phyloP scores from a whole-genome alignment of 2,888 invertebrate species.

The Ochlodes sylvanus region DNA sequence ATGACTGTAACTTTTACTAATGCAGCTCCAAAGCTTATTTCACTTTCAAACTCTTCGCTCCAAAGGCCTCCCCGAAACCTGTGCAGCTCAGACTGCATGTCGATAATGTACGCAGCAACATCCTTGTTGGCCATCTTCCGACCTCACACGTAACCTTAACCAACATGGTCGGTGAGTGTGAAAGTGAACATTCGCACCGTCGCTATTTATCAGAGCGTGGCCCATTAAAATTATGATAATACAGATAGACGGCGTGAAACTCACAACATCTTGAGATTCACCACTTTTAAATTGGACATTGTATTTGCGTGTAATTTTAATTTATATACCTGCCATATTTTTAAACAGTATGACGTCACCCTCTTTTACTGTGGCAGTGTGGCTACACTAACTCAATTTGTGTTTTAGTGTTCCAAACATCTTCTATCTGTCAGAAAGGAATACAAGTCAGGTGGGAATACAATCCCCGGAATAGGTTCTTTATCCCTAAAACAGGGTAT shows the following conservation, averaged over 20 bases:
- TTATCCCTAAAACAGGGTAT: neutral
- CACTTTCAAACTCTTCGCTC: neutral
- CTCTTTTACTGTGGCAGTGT: neutral
- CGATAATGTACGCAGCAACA: slow-evolving; percentile 7
- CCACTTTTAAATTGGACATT: neutral
- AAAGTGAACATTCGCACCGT: slow-evolving; percentile 56
- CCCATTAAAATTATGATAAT: slow-evolving; percentile 52
- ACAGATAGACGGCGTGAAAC: slow-evolving; percentile 16
- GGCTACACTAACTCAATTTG: too few relatives aligned
- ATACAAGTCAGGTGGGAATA: too few relatives aligned
- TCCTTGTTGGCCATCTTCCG: neutral
- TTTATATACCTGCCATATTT: too few relatives aligned
- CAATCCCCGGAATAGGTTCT: too few relatives aligned
- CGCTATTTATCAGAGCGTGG: slow-evolving; percentile 68
- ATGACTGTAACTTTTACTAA: too few relatives aligned
- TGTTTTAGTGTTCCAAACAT: too few relatives aligned
- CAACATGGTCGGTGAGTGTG: slow-evolving; percentile 60
- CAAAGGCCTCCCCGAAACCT: neutral
- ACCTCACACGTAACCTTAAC: slow-evolving; percentile 49
- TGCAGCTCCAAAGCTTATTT: too few relatives aligned
- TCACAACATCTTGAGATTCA: neutral
- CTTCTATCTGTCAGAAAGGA: too few relatives aligned
- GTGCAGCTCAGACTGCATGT: neutral
- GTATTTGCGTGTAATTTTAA: too few relatives aligned
- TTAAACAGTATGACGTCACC: too few relatives aligned